phyloP scores from a whole-genome alignment of 2,888 invertebrate species.

The Desoria tigrina region DNA sequence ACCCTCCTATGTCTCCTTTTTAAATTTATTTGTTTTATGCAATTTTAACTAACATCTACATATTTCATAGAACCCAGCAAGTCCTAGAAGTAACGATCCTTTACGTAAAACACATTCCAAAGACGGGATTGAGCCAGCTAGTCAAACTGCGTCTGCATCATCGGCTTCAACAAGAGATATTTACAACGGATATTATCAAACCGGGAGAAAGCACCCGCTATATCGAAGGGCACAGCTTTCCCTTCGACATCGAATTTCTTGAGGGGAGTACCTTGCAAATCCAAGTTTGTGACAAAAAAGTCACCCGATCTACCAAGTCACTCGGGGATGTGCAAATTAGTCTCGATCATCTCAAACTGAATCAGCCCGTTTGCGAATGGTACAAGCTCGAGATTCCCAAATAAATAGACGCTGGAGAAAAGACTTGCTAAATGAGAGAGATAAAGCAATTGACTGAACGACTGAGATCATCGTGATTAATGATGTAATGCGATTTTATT shows the following conservation, averaged over 20 bases:
- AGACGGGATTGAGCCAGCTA: constrained; percentile 24
- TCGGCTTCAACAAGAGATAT: constrained; percentile 21
- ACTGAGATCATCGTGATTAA: no score
- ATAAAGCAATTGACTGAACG: no score
- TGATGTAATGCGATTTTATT: no score
- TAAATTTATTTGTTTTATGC: no score
- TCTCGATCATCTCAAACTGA: constrained; percentile 22
- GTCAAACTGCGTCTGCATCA: constrained; percentile 41
- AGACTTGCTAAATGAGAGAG: no score
- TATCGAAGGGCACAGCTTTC: constrained; percentile 43
- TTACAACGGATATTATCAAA: constrained; percentile 38
- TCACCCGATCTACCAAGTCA: constrained; percentile 39
- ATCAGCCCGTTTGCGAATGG: constrained; percentile 42
- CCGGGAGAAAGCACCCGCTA: constrained; percentile 30
- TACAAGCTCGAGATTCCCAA: constrained; percentile 21
- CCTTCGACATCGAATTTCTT: constrained; percentile 15
- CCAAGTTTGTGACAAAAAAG: constrained; percentile 45
- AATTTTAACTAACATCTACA: no score
- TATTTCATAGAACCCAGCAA: constrained; percentile 9
- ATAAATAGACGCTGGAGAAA: no score
- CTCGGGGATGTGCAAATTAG: constrained; percentile 34
- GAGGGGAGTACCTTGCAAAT: constrained; percentile 30
- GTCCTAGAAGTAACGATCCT: constrained; percentile 43
- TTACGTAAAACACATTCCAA: constrained; percentile 39
- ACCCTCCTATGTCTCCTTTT: no score